phyloP scores from a whole-genome alignment of 2,888 invertebrate genomes.

The Smittia aterrima region DNA sequence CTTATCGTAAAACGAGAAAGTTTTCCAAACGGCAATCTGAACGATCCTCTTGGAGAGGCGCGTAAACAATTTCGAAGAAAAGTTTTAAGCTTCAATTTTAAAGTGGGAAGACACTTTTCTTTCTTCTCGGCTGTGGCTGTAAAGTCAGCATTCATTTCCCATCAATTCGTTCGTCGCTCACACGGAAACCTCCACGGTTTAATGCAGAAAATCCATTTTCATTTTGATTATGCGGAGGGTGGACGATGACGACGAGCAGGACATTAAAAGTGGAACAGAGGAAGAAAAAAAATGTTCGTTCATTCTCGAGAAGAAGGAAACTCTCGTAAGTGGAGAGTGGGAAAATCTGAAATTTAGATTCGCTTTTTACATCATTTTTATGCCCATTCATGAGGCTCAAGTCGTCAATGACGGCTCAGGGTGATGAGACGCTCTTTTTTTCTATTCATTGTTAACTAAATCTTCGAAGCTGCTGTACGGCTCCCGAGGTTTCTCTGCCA shows the following conservation, averaged over 20 bases:
- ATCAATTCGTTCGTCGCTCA: neutral
- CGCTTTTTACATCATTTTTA: constrained; percentile 35
- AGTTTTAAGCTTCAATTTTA: constrained; percentile 13
- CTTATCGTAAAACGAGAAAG: neutral
- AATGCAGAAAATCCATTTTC: constrained; percentile 7
- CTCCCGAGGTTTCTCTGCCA: neutral
- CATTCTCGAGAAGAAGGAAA: neutral
- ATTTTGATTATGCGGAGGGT: constrained; percentile 8
- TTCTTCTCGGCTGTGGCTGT: neutral
- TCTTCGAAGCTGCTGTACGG: too few relatives aligned
- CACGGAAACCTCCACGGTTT: neutral
- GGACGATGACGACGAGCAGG: neutral
- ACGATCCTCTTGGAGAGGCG: neutral
- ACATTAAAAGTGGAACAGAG: neutral
- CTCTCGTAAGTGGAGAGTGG: too few relatives aligned
- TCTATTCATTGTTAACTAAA: too few relatives aligned
- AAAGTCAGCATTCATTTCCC: neutral
- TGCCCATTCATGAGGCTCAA: constrained; percentile 5
- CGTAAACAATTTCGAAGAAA: neutral
- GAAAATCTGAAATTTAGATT: constrained; percentile 36
- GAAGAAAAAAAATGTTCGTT: neutral
- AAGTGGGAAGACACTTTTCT: neutral
- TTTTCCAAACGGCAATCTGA: neutral
- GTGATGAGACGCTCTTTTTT: too few relatives aligned
- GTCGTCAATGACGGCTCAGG: too few relatives aligned